These are phyloP conservation scores for Sardina pilchardus DNA, from an alignment of 2,113 vertebrate species.

Conservation along the genomic window DNA sequence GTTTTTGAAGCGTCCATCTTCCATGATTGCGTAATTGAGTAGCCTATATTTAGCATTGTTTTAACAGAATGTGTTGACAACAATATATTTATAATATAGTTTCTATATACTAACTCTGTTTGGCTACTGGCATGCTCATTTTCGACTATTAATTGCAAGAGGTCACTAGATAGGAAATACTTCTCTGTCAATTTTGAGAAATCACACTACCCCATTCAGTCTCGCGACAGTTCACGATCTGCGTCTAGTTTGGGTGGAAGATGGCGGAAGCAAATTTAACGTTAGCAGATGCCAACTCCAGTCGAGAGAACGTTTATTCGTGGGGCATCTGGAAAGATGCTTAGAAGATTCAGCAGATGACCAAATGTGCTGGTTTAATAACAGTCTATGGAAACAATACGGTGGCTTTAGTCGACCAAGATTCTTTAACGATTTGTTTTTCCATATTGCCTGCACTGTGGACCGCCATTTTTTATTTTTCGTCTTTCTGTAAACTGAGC, in stretches of 20 bases:
- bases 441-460: not conserved
- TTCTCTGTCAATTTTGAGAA: not conserved
- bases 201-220: not conserved
- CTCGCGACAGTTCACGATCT: constrained; percentile 25
- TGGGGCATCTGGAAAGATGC: not conserved
- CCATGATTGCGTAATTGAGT: too few relatives aligned
- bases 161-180: not conserved
- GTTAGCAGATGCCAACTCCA: not conserved
- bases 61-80: too few relatives aligned
- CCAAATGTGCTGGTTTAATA: not conserved
- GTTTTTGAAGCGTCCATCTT: not conserved
- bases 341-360: not conserved
- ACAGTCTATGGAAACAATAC: not conserved
- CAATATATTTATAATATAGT: too few relatives aligned
- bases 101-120: too few relatives aligned
- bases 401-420: not conserved
- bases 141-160: too few relatives aligned
- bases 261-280: constrained; percentile 42
- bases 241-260: constrained; percentile 39
- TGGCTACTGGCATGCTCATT: too few relatives aligned
- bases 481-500: constrained; percentile 15
- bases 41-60: too few relatives aligned
- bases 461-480: constrained; percentile 48
- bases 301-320: not conserved
- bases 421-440: not conserved